phyloP scores from a whole-genome alignment of 2,888 invertebrate species.

The Microplitis manilae region DNA sequence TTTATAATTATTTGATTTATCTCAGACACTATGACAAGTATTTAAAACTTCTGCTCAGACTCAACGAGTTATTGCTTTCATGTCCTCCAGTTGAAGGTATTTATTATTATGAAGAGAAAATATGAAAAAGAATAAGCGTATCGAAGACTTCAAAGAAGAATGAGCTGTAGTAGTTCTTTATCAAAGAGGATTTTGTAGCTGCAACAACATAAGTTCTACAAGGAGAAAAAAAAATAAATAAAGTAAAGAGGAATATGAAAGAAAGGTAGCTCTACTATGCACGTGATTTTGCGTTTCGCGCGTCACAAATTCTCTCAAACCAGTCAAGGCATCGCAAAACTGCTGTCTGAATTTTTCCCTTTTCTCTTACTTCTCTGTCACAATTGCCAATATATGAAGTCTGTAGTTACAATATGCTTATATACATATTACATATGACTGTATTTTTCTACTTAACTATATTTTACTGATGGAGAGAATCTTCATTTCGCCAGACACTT shows the following conservation, averaged over 20 bases:
- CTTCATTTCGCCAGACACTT: slow-evolving; percentile 23
- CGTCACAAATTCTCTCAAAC: slow-evolving; percentile 37
- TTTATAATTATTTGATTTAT: neutral
- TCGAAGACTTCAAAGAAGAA: slow-evolving; percentile 3
- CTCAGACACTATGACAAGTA: neutral
- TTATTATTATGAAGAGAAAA: slow-evolving; percentile 13
- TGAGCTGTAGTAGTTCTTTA: slow-evolving; percentile 22
- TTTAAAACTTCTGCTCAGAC: slow-evolving; percentile 13
- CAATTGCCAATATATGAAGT: slow-evolving; percentile 5
- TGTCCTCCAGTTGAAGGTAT: slow-evolving; percentile 8
- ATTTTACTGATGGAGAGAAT: slow-evolving; percentile 12
- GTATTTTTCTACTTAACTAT: neutral
- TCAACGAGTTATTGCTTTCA: slow-evolving; percentile 14
- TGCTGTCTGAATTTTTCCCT: neutral
- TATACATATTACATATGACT: neutral
- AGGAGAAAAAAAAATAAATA: neutral
- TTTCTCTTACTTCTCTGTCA: slow-evolving; percentile 3
- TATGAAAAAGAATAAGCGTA: neutral
- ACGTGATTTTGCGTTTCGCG: slow-evolving; percentile 46
- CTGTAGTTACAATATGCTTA: neutral
- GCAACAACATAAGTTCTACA: slow-evolving; percentile 27
- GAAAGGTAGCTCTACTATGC: slow-evolving; percentile 26
- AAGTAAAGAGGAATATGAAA: neutral
- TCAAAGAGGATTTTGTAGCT: slow-evolving; percentile 37
- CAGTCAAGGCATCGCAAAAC: slow-evolving; percentile 39